These are phyloP conservation scores for Xestia rhomboidea DNA, from an alignment of 2,888 invertebrate genomes.

Conservation along the genomic window DNA sequence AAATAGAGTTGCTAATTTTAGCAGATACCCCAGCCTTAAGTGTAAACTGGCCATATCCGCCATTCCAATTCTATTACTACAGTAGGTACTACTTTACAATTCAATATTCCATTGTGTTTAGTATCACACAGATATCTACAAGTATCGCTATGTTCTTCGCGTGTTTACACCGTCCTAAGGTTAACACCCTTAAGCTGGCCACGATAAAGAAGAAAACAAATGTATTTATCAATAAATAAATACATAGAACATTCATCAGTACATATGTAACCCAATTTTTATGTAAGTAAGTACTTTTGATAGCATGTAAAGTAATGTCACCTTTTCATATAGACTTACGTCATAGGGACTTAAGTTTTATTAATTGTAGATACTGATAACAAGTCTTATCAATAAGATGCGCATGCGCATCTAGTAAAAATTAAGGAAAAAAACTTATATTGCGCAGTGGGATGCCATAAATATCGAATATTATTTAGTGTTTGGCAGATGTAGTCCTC, in stretches of 20 bases:
- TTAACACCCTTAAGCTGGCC: constrained; percentile 48
- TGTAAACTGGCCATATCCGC: neutral
- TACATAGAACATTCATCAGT: constrained; percentile 2
- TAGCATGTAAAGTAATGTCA: constrained; percentile 26
- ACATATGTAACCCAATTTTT: constrained; percentile 42
- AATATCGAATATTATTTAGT: neutral
- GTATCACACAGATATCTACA: constrained; percentile 38
- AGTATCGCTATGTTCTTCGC: constrained; percentile 18
- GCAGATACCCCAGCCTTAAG: too few species aligned
- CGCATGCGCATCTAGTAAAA: constrained; percentile 19
- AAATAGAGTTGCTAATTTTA: too few species aligned
- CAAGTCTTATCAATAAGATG: constrained; percentile 26
- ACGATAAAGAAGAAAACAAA: constrained; percentile 54
- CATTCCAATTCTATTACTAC: constrained; percentile 24
- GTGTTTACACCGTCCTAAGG: constrained; percentile 50
- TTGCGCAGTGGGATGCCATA: neutral
- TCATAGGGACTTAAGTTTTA: constrained; percentile 29
- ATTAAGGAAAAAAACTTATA: constrained; percentile 3
- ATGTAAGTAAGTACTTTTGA: constrained; percentile 44
- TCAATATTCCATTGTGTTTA: constrained; percentile 54
- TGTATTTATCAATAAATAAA: constrained; percentile 41
- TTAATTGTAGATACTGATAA: constrained; percentile 30
- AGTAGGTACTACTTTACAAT: constrained; percentile 26
- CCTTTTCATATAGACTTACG: constrained; percentile 36
- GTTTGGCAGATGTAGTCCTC: neutral